Percentiles rank a stretch among this genome's conserved stretches.
These are phyloP conservation scores for Eumaeus atala DNA, from an alignment of 1,140 invertebrate genomes.

Conservation along the genomic window DNA sequence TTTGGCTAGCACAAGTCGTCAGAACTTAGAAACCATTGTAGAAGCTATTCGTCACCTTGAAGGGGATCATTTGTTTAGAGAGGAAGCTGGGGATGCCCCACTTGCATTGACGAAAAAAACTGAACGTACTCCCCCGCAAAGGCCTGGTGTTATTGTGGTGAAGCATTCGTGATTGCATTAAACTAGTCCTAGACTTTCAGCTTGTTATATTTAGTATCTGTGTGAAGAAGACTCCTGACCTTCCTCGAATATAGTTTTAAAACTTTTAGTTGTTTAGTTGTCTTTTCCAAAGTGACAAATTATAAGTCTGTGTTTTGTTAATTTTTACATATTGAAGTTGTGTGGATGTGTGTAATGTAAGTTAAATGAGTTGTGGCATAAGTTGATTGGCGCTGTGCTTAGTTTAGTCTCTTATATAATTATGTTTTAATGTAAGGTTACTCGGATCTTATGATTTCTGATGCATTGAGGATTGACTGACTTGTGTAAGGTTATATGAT, in stretches of 20 bases:
- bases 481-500: constrained; percentile 43
- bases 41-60: constrained; percentile 97
- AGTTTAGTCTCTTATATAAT: constrained; percentile 68
- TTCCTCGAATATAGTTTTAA: constrained; percentile 69
- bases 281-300: constrained; percentile 73
- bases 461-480: constrained; percentile 51
- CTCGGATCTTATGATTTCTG: constrained; percentile 39
- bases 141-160: constrained; percentile 90
- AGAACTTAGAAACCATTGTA: constrained; percentile 97
- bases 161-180: constrained; percentile 82
- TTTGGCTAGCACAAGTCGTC: constrained; percentile 87
- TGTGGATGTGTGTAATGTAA: constrained; percentile 39
- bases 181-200: constrained; percentile 40
- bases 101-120: constrained; percentile 83
- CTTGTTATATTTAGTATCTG: constrained; percentile 39
- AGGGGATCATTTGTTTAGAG: constrained; percentile 92
- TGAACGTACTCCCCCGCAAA: constrained; percentile 77
- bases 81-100: constrained; percentile 82
- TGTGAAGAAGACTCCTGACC: constrained; percentile 48
- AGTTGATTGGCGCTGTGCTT: constrained; percentile 59
- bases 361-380: constrained; percentile 48
- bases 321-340: constrained; percentile 52
- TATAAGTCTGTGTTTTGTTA: constrained; percentile 70
- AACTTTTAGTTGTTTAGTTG: constrained; percentile 65
- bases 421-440: constrained; percentile 49